Evolutionary conservation across 1,140 invertebrate genomes (phyloP).

Genomic region (Cryptotermes secundus): DNA sequence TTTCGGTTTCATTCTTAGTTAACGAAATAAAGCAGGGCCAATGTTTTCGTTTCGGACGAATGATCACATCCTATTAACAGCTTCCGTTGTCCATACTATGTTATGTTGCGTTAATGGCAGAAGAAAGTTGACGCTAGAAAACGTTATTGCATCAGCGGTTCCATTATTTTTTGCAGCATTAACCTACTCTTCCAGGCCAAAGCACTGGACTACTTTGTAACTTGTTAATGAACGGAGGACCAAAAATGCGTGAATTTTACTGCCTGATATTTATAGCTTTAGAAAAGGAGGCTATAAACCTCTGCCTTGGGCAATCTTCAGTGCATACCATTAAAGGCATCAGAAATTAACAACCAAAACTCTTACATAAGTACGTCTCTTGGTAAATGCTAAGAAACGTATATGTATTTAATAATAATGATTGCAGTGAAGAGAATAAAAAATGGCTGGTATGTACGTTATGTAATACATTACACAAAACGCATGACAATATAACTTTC

Average conservation of each 20-base stretch:
- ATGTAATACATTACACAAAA: background rate
- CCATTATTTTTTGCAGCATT: background rate
- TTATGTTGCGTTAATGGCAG: too few species aligned
- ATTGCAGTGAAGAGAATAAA: background rate
- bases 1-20: too few species aligned
- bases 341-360: background rate
- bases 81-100: background rate
- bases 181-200: background rate
- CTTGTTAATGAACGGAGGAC: background rate
- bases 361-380: background rate
- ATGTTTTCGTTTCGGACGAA: background rate
- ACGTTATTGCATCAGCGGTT: background rate
- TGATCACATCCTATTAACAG: background rate
- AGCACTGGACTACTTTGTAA: background rate
- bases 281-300: background rate
- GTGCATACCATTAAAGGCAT: background rate
- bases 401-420: background rate
- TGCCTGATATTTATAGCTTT: background rate
- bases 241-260: background rate
- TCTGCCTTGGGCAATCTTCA: background rate
- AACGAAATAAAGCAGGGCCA: too few species aligned
- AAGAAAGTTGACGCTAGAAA: background rate
- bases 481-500: background rate
- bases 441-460: background rate
- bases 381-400: background rate